phyloP scores from a whole-genome alignment of 1,140 invertebrate species.

The Aethina tumida region DNA sequence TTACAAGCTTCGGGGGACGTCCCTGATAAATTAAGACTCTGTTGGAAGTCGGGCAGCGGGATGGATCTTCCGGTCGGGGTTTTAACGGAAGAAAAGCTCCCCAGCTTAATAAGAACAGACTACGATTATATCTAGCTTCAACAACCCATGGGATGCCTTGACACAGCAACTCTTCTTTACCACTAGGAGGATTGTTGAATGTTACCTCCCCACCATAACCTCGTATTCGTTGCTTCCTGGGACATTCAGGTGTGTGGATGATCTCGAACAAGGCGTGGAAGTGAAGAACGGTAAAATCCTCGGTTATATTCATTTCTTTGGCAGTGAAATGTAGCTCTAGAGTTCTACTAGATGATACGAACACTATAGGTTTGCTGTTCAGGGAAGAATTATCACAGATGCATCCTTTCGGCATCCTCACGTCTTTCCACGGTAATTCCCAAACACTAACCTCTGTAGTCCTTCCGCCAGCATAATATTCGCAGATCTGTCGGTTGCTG shows the following conservation, averaged over 20 bases:
- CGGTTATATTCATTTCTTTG: constrained; percentile 51
- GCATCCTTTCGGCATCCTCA: constrained; percentile 51
- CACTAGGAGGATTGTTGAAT: constrained; percentile 48
- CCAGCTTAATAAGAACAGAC: constrained; percentile 65
- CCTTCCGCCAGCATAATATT: constrained; percentile 43
- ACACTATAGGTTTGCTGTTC: constrained; percentile 44
- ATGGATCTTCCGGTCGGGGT: constrained; percentile 44
- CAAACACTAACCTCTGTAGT: constrained; percentile 48
- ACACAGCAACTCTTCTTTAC: constrained; percentile 53
- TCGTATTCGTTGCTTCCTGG: constrained; percentile 50
- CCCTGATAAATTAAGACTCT: constrained; percentile 54
- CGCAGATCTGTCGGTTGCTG: constrained; percentile 43
- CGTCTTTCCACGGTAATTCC: constrained; percentile 55
- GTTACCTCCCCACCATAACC: constrained; percentile 52
- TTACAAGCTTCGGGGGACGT: constrained; percentile 50
- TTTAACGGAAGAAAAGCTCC: constrained; percentile 46
- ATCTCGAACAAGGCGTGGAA: constrained; percentile 60
- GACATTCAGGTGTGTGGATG: constrained; percentile 51
- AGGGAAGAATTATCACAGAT: constrained; percentile 59
- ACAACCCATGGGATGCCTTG: constrained; percentile 64
- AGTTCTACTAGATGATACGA: constrained; percentile 50
- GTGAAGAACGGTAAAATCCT: constrained; percentile 58
- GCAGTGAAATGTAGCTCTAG: constrained; percentile 54
- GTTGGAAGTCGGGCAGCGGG: constrained; percentile 50
- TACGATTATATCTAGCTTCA: constrained; percentile 60